Conservation (phyloP, 2,113 vertebrate genomes). For the Dunckerocampus dactyliophorus region DNA sequence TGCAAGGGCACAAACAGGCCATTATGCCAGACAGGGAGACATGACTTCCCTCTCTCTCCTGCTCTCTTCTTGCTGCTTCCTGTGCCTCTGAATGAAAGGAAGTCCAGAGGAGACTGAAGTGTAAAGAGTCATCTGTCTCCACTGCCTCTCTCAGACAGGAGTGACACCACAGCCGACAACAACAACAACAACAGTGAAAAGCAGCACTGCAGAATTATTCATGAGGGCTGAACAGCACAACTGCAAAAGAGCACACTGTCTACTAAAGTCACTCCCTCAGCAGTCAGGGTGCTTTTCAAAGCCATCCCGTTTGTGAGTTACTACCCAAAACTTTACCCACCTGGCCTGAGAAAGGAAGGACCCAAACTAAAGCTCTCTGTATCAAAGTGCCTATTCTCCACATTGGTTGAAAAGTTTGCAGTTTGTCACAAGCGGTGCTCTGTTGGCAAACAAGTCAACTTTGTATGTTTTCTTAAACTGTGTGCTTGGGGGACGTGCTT, state of each 20-base stretch:
- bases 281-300: constrained; percentile 46
- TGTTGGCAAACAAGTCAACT: constrained; percentile 51
- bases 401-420: constrained; percentile 51
- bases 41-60: constrained; percentile 40
- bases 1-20: constrained; percentile 53
- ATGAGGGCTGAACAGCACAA: constrained; percentile 51
- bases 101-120: constrained; percentile 56
- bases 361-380: constrained; percentile 18
- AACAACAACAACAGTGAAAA: constrained; percentile 62
- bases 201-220: constrained; percentile 58
- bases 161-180: constrained; percentile 54
- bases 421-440: constrained; percentile 50
- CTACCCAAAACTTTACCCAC: constrained; percentile 53
- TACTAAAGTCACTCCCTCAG: constrained; percentile 48
- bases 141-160: constrained; percentile 58
- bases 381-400: constrained; percentile 58
- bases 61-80: constrained; percentile 42
- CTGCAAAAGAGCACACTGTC: constrained; percentile 64
- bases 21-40: constrained; percentile 53
- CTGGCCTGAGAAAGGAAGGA: constrained; percentile 53
- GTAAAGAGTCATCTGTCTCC: constrained; percentile 66
- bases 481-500: constrained; percentile 11
- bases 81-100: constrained; percentile 58
- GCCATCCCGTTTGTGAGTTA: constrained; percentile 54
- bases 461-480: constrained; percentile 27